Base-by-base conservation (phyloP, 2,888 invertebrate genomes). In the Apomyelois bistriatella region DNA sequence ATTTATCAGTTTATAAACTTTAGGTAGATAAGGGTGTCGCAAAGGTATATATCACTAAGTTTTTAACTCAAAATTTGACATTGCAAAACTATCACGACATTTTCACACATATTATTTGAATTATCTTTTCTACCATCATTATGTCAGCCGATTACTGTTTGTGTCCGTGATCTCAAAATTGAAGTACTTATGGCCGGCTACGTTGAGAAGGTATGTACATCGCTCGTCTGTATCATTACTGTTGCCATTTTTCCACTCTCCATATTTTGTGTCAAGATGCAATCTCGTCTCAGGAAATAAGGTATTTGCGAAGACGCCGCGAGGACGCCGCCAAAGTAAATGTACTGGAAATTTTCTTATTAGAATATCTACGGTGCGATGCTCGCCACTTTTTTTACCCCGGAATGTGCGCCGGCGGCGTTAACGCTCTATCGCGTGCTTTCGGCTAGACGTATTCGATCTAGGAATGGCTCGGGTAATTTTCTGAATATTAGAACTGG, bases 311-410 rank as follows among this genome's bases (percentile, higher is more conserved):
- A 85, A 90, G 91, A 90, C 90, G 91, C 90, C 85, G 86, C 90
- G 87, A 85, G 81, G 82, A 81, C 81, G 83, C 85, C 83, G 84
- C 82, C 83, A 82, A 82, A 85, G 87, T 90, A 90, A 90, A 90
- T 87, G 88, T 92, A 92, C 84, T 91, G 90, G 90, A 90, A 90
- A 90, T 90, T 90, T 90, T 90, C 90, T 88, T 90, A 90, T 91
- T 90, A 90, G 88, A 89, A 89, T 90, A 87, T 88, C 88, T 81
- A 87, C 88, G 90, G 77, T 86, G 85, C 87, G 89, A 83, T 87
- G 88, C 88, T 81, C 73, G 64, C 75, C 74, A 74, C 40, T 40
- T 40, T 80, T 85, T 82, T 85, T 77, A 85, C 87, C 82, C 82
- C 81, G 86, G 85, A 86, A 86, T 87, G 76, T 77, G 70, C 68